phyloP scores from a whole-genome alignment of 2,888 invertebrate species.

The Sphecodes monilicornis region DNA sequence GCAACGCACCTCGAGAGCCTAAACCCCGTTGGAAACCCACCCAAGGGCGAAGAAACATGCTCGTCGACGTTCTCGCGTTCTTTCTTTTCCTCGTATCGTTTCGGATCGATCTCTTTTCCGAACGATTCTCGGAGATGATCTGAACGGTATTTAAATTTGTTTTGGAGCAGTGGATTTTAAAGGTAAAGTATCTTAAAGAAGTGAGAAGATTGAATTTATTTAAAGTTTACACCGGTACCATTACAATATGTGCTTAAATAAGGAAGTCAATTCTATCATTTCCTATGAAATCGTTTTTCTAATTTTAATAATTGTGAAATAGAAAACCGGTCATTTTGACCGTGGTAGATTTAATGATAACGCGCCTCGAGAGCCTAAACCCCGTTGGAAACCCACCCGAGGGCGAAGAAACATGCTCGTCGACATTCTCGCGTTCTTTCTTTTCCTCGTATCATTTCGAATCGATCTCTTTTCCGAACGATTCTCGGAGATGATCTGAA shows the following conservation, averaged over 20 bases:
- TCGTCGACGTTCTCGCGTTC: too few relatives aligned
- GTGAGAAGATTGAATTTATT: too few relatives aligned
- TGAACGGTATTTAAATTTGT: not conserved
- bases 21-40: not conserved
- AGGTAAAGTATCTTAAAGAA: too few relatives aligned
- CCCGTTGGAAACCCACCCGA: conserved; percentile 2
- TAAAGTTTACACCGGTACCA: too few relatives aligned
- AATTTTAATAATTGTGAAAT: too few relatives aligned
- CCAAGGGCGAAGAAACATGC: not conserved
- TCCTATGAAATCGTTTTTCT: too few relatives aligned
- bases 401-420: not conserved
- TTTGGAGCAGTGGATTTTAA: not conserved
- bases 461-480: not conserved
- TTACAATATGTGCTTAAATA: too few relatives aligned
- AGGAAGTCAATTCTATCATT: too few relatives aligned
- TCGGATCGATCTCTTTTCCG: not conserved
- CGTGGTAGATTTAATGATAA: too few relatives aligned
- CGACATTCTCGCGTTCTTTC: too few relatives aligned
- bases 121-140: not conserved
- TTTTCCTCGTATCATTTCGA: not conserved
- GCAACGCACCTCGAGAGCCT: not conserved
- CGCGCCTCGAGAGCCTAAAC: not conserved
- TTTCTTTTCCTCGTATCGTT: not conserved
- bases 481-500: not conserved
- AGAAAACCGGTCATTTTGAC: too few relatives aligned